Evolutionary conservation across 2,797 vertebrate species (phyloP).

Genomic region (Etheostoma nigrum): DNA sequence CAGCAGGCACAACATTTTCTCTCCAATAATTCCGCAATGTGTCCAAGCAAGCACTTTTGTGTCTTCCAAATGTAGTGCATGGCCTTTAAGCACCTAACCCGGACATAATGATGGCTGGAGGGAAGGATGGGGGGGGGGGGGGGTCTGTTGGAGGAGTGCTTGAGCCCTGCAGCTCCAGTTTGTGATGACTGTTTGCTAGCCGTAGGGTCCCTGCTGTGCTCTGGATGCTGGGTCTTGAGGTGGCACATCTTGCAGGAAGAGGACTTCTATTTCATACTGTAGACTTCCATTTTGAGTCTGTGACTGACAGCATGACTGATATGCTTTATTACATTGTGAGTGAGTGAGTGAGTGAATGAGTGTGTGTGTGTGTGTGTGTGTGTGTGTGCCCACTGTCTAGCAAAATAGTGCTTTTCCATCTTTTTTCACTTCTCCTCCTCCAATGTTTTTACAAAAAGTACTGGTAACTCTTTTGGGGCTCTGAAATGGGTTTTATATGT

Average conservation of each 20-base stretch:
- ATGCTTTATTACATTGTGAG: slow-evolving; percentile 55
- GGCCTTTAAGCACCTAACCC: slow-evolving; percentile 65
- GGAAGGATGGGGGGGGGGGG: background rate
- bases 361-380: slow-evolving; percentile 33
- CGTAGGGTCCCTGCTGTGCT: slow-evolving; percentile 55
- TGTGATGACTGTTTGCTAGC: slow-evolving; percentile 63
- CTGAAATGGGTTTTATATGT: slow-evolving; percentile 49
- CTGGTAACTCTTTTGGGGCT: slow-evolving; percentile 24
- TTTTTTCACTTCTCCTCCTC: slow-evolving; percentile 36
- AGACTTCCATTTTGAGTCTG: slow-evolving; percentile 57
- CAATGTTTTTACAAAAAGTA: slow-evolving; percentile 35
- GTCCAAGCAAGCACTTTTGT: slow-evolving; percentile 61
- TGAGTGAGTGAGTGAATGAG: slow-evolving; percentile 18
- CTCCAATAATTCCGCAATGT: slow-evolving; percentile 60
- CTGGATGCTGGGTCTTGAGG: slow-evolving; percentile 51
- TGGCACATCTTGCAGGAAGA: slow-evolving; percentile 39
- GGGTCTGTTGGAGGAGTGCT: slow-evolving; percentile 32
- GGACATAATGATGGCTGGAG: slow-evolving; percentile 48
- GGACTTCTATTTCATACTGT: slow-evolving; percentile 46
- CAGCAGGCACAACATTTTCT: slow-evolving; percentile 61
- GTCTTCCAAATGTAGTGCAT: slow-evolving; percentile 48
- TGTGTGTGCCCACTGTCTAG: slow-evolving; percentile 36
- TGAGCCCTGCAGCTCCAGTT: slow-evolving; percentile 44
- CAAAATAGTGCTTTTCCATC: slow-evolving; percentile 55
- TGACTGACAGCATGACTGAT: slow-evolving; percentile 67